phyloP scores from a whole-genome alignment of 2,888 invertebrate genomes.

The Copidosoma aretas region DNA sequence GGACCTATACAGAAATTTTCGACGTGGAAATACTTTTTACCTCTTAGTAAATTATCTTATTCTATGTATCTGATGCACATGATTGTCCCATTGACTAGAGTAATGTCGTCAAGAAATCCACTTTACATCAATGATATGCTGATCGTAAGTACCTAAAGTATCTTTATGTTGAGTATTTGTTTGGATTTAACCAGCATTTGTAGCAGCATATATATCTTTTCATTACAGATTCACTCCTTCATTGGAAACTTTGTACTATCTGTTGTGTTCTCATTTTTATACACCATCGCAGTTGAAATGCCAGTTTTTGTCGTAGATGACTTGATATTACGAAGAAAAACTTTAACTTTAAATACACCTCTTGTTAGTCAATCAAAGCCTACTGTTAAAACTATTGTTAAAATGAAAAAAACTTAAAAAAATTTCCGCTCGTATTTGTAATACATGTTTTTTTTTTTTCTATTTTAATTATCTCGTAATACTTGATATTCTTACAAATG shows the following conservation, averaged over 20 bases:
- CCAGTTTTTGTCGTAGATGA: slow-evolving; percentile 15
- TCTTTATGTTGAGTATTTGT: too few relatives aligned
- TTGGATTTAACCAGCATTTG: background rate
- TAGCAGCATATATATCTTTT: background rate
- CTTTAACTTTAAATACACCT: background rate
- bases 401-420: too few relatives aligned
- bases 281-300: slow-evolving; percentile 34
- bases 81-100: slow-evolving; percentile 35
- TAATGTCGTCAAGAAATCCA: slow-evolving; percentile 25
- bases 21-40: slow-evolving; percentile 44
- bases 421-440: too few relatives aligned
- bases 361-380: too few relatives aligned
- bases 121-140: slow-evolving; percentile 34
- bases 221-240: slow-evolving; percentile 17
- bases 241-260: slow-evolving; percentile 27
- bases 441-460: too few relatives aligned
- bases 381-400: too few relatives aligned
- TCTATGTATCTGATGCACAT: slow-evolving; percentile 45
- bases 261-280: slow-evolving; percentile 24
- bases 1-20: slow-evolving; percentile 43
- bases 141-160: slow-evolving; percentile 21
- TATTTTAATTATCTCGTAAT: too few relatives aligned
- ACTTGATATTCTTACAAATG: too few relatives aligned
- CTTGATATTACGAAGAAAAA: background rate
- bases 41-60: slow-evolving; percentile 46